A percentile compares a stretch with the other conserved stretches of the same genome.
These are phyloP conservation scores for Chromoteleia sp. DNA, from an alignment of 2,888 invertebrate genomes.

Conservation along the genomic window DNA sequence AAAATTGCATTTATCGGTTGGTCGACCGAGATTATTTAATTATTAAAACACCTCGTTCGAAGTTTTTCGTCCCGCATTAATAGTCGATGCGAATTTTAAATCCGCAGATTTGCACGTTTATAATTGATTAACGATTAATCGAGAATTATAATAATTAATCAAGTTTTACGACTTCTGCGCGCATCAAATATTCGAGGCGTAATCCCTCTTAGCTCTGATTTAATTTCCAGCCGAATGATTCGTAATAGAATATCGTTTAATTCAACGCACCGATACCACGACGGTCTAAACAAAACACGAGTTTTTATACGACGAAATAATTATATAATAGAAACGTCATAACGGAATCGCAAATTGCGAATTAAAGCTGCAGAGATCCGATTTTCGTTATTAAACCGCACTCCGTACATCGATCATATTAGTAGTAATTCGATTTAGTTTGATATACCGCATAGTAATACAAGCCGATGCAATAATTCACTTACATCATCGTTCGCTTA, in stretches of 20 bases:
- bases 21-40: no score
- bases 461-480: constrained; percentile 7
- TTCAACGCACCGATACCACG: constrained; percentile 17
- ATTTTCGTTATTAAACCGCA: constrained; percentile 15
- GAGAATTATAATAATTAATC: background rate
- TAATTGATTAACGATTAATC: constrained; percentile 14
- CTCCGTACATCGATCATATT: background rate
- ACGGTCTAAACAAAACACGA: constrained; percentile 3
- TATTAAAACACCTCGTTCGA: no score
- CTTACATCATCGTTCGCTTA: background rate
- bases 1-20: no score
- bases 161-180: constrained; percentile 16
- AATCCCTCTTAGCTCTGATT: constrained; percentile 35
- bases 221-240: constrained; percentile 44
- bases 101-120: background rate
- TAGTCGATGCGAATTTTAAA: no score
- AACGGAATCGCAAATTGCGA: constrained; percentile 38
- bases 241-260: constrained; percentile 41
- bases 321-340: constrained; percentile 40
- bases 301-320: constrained; percentile 25
- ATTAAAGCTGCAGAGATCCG: constrained; percentile 25
- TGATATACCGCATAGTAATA: constrained; percentile 2
- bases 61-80: no score
- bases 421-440: constrained; percentile 28
- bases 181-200: constrained; percentile 6